Evolutionary conservation across 2,797 vertebrate species (phyloP).

Genomic region (Pelobates cultripes): DNA sequence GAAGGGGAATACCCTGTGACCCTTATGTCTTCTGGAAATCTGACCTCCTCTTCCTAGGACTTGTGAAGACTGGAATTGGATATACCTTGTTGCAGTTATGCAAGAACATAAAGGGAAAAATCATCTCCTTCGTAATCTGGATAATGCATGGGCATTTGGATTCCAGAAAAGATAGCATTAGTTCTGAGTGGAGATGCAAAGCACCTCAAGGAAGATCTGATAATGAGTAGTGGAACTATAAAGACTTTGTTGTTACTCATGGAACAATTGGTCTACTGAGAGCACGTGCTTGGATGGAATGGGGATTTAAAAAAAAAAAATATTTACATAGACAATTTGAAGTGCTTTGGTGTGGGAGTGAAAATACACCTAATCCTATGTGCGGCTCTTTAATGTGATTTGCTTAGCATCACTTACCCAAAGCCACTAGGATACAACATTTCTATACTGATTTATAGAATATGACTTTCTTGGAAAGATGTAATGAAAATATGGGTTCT

Average conservation of each 20-base stretch:
- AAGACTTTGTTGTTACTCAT: conserved; percentile 63
- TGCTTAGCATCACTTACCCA: conserved; percentile 35
- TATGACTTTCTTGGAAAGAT: neutral
- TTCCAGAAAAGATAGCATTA: conserved; percentile 56
- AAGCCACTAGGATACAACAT: conserved; percentile 23
- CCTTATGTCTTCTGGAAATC: conserved; percentile 83
- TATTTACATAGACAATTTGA: neutral
- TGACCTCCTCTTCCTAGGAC: conserved; percentile 80
- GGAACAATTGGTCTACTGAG: conserved; percentile 57
- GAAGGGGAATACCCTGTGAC: conserved; percentile 88
- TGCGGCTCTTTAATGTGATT: neutral
- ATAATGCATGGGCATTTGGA: conserved; percentile 4
- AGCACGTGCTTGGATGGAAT: conserved; percentile 51
- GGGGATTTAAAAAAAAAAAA: conserved; percentile 47
- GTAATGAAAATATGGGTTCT: neutral
- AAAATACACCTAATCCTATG: neutral
- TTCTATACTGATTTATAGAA: conserved; percentile 17
- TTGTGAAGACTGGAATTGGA: neutral
- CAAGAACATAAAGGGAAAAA: conserved; percentile 20
- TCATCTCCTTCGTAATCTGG: conserved; percentile 8
- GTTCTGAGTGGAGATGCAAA: conserved; percentile 65
- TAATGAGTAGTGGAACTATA: conserved; percentile 60
- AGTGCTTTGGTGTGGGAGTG: neutral
- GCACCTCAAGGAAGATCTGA: conserved; percentile 62
- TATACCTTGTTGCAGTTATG: neutral